Conservation (phyloP, 2,888 invertebrate species). For the Phoronis australis region DNA sequence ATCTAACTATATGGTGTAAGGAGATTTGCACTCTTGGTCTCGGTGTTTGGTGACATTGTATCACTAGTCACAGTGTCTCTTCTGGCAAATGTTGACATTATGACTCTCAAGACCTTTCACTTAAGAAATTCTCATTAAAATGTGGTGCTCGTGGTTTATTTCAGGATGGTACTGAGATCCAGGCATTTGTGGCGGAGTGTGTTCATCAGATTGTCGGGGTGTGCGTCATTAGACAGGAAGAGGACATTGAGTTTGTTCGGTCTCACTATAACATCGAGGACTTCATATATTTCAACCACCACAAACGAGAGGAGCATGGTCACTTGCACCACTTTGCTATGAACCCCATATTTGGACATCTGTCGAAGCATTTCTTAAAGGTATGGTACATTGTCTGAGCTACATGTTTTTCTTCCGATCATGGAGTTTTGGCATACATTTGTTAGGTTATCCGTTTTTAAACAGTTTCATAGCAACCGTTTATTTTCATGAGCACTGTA, state of each 20-base stretch:
- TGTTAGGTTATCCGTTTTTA: neutral
- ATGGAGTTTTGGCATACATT: neutral
- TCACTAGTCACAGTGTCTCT: too few relatives aligned
- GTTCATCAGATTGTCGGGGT: slow-evolving; percentile 45
- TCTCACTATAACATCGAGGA: slow-evolving; percentile 54
- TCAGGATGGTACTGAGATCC: slow-evolving; percentile 49
- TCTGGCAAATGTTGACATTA: too few relatives aligned
- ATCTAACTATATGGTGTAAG: too few relatives aligned
- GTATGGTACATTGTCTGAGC: slow-evolving; percentile 53
- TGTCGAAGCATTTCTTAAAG: slow-evolving; percentile 51
- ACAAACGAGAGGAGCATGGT: slow-evolving; percentile 47
- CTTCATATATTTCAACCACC: slow-evolving; percentile 53
- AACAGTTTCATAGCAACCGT: neutral
- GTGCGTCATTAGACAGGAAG: slow-evolving; percentile 45
- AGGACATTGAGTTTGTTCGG: slow-evolving; percentile 53
- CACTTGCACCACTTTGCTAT: slow-evolving; percentile 50
- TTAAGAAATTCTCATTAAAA: too few relatives aligned
- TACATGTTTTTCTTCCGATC: too few relatives aligned
- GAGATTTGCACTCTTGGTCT: too few relatives aligned
- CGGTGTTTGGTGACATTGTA: too few relatives aligned
- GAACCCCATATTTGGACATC: slow-evolving; percentile 49
- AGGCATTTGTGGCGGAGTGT: slow-evolving; percentile 49
- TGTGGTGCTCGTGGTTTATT: too few relatives aligned
- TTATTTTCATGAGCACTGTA: neutral
- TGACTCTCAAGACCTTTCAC: too few relatives aligned